Evolutionary conservation across 2,797 vertebrate genomes (phyloP).

Genomic region (Lagorchestes hirsutus): DNA sequence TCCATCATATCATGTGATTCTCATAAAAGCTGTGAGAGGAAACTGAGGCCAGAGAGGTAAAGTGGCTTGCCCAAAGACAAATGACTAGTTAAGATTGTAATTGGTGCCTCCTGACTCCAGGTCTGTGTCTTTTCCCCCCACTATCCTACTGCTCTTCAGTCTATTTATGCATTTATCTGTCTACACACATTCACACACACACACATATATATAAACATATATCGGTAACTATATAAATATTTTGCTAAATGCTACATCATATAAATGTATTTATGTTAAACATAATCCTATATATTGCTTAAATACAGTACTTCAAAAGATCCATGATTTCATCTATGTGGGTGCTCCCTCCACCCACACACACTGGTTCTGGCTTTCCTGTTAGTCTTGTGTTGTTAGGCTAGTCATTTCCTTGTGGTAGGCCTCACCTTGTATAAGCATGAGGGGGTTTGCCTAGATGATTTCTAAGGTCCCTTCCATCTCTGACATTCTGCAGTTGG

Average conservation of each 20-base stretch:
- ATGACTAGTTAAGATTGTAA: background rate
- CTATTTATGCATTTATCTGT: background rate
- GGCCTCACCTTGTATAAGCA: background rate
- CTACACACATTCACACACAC: background rate
- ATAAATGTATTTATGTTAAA: background rate
- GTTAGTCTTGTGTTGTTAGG: background rate
- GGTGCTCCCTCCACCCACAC: background rate
- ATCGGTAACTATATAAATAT: background rate
- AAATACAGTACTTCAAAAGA: background rate
- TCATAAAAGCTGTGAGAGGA: background rate
- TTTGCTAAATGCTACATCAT: background rate
- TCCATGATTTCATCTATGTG: background rate
- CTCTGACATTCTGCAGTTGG: background rate
- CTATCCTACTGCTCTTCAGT: background rate
- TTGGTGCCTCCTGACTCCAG: background rate
- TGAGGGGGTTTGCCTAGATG: background rate
- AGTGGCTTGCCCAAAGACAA: background rate
- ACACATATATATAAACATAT: background rate
- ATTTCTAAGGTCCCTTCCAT: background rate
- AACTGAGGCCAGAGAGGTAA: background rate
- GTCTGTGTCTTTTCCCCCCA: background rate
- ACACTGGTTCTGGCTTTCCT: background rate
- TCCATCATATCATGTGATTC: background rate
- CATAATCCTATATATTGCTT: background rate
- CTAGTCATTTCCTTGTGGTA: background rate